Base-by-base conservation (phyloP, 92 coral and sea anemone species). In the Palythoa grandis region DNA sequence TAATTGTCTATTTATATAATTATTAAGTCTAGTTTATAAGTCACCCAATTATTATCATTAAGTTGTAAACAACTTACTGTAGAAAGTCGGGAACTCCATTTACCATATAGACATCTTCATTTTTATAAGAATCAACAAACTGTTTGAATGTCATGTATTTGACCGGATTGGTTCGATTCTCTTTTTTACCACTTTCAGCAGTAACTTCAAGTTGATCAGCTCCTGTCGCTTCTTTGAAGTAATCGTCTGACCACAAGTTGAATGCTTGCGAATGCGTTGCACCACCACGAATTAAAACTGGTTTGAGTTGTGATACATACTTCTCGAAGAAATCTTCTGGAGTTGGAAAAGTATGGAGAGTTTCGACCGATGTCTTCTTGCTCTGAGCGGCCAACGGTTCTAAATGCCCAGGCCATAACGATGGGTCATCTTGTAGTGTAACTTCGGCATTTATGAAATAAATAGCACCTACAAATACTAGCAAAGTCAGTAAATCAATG, bases 121-220 rank as follows among this genome's bases (percentile, higher is more conserved):
- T 48, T 52, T 67, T 89, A 74, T 97, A 97, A 11, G 90, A 88
- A 35, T 77, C 60, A 7, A 97, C 93, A 79, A 97, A 97, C 56
- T 97, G 93, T 67, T 89, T 79, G 70, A 97, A 97, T 53, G 87
- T 85, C 4, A 90, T 75, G n/a, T 95, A 90, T 48, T 70, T 47
- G 10, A 91, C 90, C 13, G 98, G 95, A 14, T 85, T 80, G 0
- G 94, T 97, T 72, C 99, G 91, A 72, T 95, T 93, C 74, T 97
- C 99, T 72, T 97, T 97, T 86, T 97, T 97, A 35, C 99, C 90
- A 70, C 94, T 93, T 84, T 97, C 99, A 12, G 96, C 98, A 22
- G 86, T 70, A 54, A 97, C 76, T 1, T 83, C 70, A 3, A 90
- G 70, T 57, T 87, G 79, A 1, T 89, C 93, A 8, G 99, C 88